These are phyloP conservation scores for Drosophila mauritiana DNA, from an alignment of 1,140 invertebrate genomes.

Conservation along the genomic window DNA sequence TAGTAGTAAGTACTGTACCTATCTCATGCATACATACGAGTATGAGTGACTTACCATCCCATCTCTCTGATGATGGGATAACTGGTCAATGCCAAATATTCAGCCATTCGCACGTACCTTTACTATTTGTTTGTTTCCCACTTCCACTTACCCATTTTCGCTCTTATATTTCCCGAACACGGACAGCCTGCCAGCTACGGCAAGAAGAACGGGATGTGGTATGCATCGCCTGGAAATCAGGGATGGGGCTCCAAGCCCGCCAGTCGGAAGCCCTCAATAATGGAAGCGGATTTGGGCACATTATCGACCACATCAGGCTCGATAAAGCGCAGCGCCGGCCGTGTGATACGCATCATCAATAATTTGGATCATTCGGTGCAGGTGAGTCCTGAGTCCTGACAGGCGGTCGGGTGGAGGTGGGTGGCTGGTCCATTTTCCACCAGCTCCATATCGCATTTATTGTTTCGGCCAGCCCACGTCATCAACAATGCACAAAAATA, in stretches of 20 bases:
- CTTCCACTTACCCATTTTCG: constrained; percentile 13
- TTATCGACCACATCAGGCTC: constrained; percentile 87
- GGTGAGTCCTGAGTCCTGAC: constrained; percentile 85
- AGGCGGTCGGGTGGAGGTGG: no score
- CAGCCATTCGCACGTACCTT: constrained; percentile 60
- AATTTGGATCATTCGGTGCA: constrained; percentile 95
- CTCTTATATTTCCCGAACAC: constrained; percentile 13
- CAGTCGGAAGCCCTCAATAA: constrained; percentile 90
- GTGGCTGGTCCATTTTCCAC: background rate
- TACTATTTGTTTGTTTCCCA: constrained; percentile 68
- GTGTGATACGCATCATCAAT: constrained; percentile 96
- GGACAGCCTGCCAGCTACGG: constrained; percentile 92
- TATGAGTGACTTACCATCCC: background rate
- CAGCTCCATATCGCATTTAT: constrained; percentile 53
- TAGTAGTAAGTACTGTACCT: background rate
- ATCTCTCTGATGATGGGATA: constrained; percentile 10
- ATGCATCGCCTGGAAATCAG: constrained; percentile 88
- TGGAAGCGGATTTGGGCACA: constrained; percentile 89
- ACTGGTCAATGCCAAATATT: constrained; percentile 45
- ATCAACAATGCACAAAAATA: constrained; percentile 56
- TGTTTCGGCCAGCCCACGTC: constrained; percentile 40
- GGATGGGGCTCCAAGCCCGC: constrained; percentile 86
- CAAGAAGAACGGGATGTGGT: constrained; percentile 94
- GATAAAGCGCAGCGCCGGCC: constrained; percentile 91
- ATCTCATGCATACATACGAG: background rate